Percentiles rank a stretch among this genome's conserved stretches.
Conservation (phyloP, 2,888 invertebrate species). For the Chrysolina oricalcia region DNA sequence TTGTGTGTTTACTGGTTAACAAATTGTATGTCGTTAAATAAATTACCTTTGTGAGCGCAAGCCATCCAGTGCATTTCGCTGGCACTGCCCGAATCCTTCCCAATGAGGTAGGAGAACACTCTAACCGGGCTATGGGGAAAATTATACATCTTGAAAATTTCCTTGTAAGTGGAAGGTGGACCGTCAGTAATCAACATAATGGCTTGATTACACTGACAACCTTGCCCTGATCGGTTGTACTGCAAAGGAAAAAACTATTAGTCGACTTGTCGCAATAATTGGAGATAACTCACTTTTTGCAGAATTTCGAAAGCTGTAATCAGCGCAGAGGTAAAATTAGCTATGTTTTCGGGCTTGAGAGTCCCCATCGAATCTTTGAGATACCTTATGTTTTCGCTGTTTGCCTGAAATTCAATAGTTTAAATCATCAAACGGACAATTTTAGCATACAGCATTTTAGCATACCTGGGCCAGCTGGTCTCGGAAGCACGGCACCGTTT, state of each 20-base stretch:
- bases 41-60: conserved; percentile 94
- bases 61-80: conserved; percentile 95
- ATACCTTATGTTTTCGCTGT: conserved; percentile 86
- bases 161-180: conserved; percentile 81
- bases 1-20: too few relatives aligned
- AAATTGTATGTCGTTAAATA: too few relatives aligned
- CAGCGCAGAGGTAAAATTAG: conserved; percentile 95
- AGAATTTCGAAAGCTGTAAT: conserved; percentile 93
- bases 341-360: conserved; percentile 84
- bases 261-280: neutral
- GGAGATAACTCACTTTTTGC: conserved; percentile 79
- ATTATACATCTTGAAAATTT: conserved; percentile 85
- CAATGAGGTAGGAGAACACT: conserved; percentile 96
- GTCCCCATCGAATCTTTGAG: conserved; percentile 84
- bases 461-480: conserved; percentile 93
- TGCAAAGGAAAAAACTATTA: conserved; percentile 65
- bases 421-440: neutral
- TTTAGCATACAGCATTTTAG: conserved; percentile 44
- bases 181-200: conserved; percentile 98
- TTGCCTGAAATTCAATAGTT: conserved; percentile 75
- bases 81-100: conserved; percentile 91
- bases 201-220: conserved; percentile 97
- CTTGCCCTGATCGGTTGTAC: conserved; percentile 88
- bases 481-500: conserved; percentile 92
- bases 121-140: conserved; percentile 95